phyloP scores from a whole-genome alignment of 1,140 invertebrate species.

The Caenorhabditis inopinata region DNA sequence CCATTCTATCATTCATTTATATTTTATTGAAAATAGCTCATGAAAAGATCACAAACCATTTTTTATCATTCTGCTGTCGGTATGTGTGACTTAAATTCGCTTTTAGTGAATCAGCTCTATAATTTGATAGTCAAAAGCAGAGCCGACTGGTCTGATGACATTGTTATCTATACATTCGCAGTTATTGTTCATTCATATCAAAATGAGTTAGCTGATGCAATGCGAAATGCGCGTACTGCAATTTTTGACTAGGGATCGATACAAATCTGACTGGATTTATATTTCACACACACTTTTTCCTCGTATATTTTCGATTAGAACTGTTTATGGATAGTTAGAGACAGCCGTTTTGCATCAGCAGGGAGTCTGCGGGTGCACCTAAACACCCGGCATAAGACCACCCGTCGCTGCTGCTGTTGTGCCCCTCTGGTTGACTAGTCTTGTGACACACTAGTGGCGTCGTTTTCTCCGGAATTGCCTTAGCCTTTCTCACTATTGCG shows the following conservation, averaged over 20 bases:
- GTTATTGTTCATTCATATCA: not conserved
- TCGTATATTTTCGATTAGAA: not conserved
- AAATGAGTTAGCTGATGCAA: not conserved
- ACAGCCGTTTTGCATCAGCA: not conserved
- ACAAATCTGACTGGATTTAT: no score
- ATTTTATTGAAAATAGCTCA: not conserved
- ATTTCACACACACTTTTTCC: not conserved
- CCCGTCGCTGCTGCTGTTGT: not conserved
- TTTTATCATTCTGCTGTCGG: not conserved
- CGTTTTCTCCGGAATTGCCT: not conserved
- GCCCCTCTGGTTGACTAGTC: not conserved
- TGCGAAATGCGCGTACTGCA: no score
- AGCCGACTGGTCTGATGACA: not conserved
- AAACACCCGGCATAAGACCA: not conserved
- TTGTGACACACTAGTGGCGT: not conserved
- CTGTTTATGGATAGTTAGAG: not conserved
- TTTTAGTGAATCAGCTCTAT: not conserved
- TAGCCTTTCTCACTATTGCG: not conserved
- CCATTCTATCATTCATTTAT: not conserved
- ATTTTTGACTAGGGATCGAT: no score
- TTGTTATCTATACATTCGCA: not conserved
- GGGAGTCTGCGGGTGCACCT: conserved; percentile 2
- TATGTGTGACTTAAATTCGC: not conserved
- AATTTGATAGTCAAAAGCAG: not conserved
- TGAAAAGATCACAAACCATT: not conserved